phyloP scores from a whole-genome alignment of 2,888 invertebrate genomes.

The Cheilosia scutellata region DNA sequence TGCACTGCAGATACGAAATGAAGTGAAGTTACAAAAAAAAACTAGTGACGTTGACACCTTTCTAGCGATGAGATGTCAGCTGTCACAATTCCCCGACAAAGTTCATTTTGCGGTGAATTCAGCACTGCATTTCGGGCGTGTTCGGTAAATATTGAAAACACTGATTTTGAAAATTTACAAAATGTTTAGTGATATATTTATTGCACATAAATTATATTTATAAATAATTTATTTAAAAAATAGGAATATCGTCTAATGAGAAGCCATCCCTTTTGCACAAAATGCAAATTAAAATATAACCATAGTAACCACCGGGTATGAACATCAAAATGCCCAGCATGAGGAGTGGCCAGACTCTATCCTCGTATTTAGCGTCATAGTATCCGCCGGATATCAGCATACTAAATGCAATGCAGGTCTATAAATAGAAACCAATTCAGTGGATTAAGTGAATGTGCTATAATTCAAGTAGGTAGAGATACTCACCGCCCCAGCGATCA shows the following conservation, averaged over 20 bases:
- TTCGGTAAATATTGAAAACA: slow-evolving; percentile 17
- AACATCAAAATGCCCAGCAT: slow-evolving; percentile 95
- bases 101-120: slow-evolving; percentile 54
- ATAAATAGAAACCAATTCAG: slow-evolving; percentile 26
- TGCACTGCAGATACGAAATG: slow-evolving; percentile 18
- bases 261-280: slow-evolving; percentile 78
- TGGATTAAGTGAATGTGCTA: background rate
- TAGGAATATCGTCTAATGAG: slow-evolving; percentile 78
- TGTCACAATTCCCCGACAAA: slow-evolving; percentile 20
- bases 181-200: background rate
- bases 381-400: slow-evolving; percentile 92
- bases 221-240: slow-evolving; percentile 56
- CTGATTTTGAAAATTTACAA: background rate
- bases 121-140: slow-evolving; percentile 36
- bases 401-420: slow-evolving; percentile 89
- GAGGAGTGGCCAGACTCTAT: slow-evolving; percentile 95
- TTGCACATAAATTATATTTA: slow-evolving; percentile 8
- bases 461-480: background rate
- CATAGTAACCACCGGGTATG: slow-evolving; percentile 95
- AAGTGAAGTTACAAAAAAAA: slow-evolving; percentile 32
- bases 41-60: slow-evolving; percentile 73
- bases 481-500: slow-evolving; percentile 88
- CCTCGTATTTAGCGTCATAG: slow-evolving; percentile 92
- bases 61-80: slow-evolving; percentile 44
- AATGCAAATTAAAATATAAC: slow-evolving; percentile 94